Evolutionary conservation across 2,113 vertebrate species (phyloP).

Genomic region (Leucosticte australis): DNA sequence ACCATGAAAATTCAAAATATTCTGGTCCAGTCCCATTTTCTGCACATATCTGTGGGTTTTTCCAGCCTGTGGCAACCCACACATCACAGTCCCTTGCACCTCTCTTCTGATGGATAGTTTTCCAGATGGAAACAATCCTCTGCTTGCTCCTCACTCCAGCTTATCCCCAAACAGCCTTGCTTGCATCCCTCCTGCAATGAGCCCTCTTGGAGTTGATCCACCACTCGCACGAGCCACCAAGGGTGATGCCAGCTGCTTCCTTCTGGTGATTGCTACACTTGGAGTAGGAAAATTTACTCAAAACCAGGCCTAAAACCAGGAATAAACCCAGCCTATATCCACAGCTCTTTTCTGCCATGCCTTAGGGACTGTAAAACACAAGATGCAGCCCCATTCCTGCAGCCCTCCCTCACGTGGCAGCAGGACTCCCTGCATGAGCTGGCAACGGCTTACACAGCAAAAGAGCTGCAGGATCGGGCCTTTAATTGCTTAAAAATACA

Average conservation of each 20-base stretch:
- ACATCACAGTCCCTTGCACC: neutral
- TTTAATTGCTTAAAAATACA: constrained; percentile 75
- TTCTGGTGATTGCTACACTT: neutral
- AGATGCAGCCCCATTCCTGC: neutral
- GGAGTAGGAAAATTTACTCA: neutral
- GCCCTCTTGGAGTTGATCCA: neutral
- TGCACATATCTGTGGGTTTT: rapidly evolving
- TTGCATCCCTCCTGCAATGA: rapidly evolving
- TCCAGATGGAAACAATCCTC: neutral
- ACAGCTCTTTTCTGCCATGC: neutral
- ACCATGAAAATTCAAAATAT: neutral
- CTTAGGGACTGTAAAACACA: neutral
- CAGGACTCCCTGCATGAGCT: neutral
- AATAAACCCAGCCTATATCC: rapidly evolving
- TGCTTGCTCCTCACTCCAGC: neutral
- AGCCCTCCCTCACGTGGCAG: neutral
- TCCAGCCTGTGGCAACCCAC: rapidly evolving
- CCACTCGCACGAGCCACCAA: rapidly evolving
- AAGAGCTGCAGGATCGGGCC: constrained; percentile 8
- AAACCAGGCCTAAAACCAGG: neutral
- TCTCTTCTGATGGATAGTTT: neutral
- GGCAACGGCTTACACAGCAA: neutral
- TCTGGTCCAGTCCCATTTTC: neutral
- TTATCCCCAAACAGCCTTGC: neutral
- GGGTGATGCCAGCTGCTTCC: rapidly evolving